These are phyloP conservation scores for Brachionus rubens DNA, from an alignment of 1,140 invertebrate genomes.

Conservation along the genomic window DNA sequence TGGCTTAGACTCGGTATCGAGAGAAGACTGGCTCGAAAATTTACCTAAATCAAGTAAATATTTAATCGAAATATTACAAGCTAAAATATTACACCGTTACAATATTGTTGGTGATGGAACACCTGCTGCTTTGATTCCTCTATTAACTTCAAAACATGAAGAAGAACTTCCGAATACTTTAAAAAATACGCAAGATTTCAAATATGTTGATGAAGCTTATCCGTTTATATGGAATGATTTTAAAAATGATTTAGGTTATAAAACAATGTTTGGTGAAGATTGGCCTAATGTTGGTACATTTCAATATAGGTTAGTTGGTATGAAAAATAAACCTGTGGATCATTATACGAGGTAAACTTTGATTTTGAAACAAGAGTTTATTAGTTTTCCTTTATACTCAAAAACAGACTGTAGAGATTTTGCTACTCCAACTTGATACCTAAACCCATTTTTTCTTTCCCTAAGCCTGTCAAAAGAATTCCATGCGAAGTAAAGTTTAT, in stretches of 20 bases:
- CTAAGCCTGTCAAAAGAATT: too few relatives aligned
- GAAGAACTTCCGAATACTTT: conserved; percentile 79
- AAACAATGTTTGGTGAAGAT: conserved; percentile 79
- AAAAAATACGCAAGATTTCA: conserved; percentile 69
- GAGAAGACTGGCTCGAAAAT: conserved; percentile 36
- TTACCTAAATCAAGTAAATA: conserved; percentile 44
- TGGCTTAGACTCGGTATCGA: conserved; percentile 47
- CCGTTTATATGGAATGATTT: conserved; percentile 64
- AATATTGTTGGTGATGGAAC: conserved; percentile 48
- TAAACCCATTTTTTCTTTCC: too few relatives aligned
- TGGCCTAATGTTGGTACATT: conserved; percentile 78
- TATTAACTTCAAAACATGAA: conserved; percentile 80
- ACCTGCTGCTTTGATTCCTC: conserved; percentile 63
- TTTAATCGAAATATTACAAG: conserved; percentile 9
- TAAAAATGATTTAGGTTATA: conserved; percentile 64
- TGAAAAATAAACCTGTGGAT: conserved; percentile 76
- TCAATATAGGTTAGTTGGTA: conserved; percentile 83
- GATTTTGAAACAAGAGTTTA: too few relatives aligned
- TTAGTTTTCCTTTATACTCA: too few relatives aligned
- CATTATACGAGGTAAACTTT: conserved; percentile 84
- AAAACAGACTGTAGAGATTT: too few relatives aligned
- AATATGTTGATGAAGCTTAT: conserved; percentile 71
- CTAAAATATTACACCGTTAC: conserved; percentile 39
- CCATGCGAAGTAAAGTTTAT: too few relatives aligned
- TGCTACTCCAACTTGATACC: too few relatives aligned